Base-by-base conservation (phyloP, 2,888 invertebrate species). In the Anthrax anthrax region DNA sequence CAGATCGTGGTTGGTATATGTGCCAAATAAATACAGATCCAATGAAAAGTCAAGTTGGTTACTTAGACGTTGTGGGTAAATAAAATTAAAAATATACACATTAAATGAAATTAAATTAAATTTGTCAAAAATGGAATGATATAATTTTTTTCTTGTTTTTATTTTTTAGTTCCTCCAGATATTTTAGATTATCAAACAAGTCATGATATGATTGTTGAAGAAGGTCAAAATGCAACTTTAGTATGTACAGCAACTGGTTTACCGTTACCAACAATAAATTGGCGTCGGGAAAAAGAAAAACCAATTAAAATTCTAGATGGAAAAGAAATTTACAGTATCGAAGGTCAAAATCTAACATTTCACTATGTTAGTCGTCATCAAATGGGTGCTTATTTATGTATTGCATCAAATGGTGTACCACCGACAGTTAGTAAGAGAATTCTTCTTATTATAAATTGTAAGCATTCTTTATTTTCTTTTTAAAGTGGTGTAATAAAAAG, bases 1-100 rank as follows among this genome's bases (percentile, higher is more conserved):
- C 82, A 0, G 91, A 91, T 69, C 78, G 82, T 54, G 65, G 90
- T 44, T 88, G 85, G 81, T 91, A 90, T 71, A 89, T 89, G 89
- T 91, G 90, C 54, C 89, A 90, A 73, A 88, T 90, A 55, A 90
- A 90, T 65, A 90, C 89, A 0, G 87, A 88, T 63, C 91, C 91
- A 0, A 90, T 91, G 90, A 88, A 88, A 62, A 86, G 84, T 61
- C 89, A 90, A 69, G 77, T 84, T 51, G 88, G 89, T 37, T 87
- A 84, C 62, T 70, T 91, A 51, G 83, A 89, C 61, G 87, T 91
- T 49, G 88, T 89, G 34, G 85, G 88, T 86, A 63, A 76, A 80
- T 70, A 16, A 4, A n/a, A 39, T 16, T 19, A 27, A 5, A 27
- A 27, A 8, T 27, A 27, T 8, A 27, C 23, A 8, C 9, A 8